Base-by-base conservation (phyloP, 2,113 vertebrate species). In the Aplodontia rufa region DNA sequence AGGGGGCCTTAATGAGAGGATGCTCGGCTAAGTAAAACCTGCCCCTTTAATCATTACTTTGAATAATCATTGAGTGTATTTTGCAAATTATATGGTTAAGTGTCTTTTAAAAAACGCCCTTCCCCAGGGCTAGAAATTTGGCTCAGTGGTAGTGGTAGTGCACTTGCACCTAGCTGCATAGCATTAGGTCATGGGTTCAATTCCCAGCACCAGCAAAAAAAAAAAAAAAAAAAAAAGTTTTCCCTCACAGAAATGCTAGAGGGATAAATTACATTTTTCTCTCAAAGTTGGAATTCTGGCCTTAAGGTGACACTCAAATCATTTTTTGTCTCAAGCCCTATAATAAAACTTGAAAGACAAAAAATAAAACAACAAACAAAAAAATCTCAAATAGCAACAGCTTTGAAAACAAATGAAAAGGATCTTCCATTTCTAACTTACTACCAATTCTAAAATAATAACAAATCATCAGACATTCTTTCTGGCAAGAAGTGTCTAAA, bases 391-490 rank as follows among this genome's bases (percentile, higher is more conserved):
- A 60, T 64, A 97, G 69, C 49, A 62, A 84, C 84, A 86, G 14
- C 32, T 94, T 58, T 51, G 37, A 96, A 89, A 72, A 96, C 62
- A 1, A 83, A 69, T 62, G 85, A 85, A 69, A 28, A 71, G 47
- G 28, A 1, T 20, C 72, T 45, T 49, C 95, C 26, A 71, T 86
- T 88, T 94, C 91, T 94, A 80, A 88, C 32, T 71, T 96, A 87
- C 40, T 16, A 93, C 28, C 28, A 66, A 74, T 42, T 90, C 55
- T 58, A 40, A 84, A 96, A 91, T 24, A 82, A 88, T n/a, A n/a
- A n/a, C n/a, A n/a, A n/a, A n/a, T n/a, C n/a, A n/a, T 55, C 32
- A 58, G 42, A 97, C 95, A 91, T 30, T 89, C 42, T 91, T 76
- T 64, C 47, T 53, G 8, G 30, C 53, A 80, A 91, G 37, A 92